Evolutionary conservation across 2,113 vertebrate species (phyloP).

Genomic region (Mesocricetus auratus): DNA sequence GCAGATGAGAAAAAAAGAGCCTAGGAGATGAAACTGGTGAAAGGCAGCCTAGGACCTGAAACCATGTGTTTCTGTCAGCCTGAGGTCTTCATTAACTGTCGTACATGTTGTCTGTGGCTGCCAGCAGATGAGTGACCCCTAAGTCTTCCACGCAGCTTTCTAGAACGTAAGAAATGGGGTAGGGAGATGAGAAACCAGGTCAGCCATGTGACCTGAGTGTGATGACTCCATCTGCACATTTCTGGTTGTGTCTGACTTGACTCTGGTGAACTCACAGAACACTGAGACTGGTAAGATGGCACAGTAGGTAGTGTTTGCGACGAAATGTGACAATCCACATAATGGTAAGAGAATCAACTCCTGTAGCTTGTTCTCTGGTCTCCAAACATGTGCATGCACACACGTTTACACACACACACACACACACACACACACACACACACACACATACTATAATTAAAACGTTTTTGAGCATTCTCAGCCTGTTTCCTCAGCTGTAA

Average conservation of each 20-base stretch:
- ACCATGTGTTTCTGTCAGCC: background rate
- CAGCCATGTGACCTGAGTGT: background rate
- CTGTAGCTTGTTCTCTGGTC: background rate
- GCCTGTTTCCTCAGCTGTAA: background rate
- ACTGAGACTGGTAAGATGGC: background rate
- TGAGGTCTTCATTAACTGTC: background rate
- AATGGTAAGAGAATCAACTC: background rate
- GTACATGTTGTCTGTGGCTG: background rate
- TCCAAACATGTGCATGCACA: background rate
- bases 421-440: background rate
- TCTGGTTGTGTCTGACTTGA: background rate
- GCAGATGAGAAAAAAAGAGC: background rate
- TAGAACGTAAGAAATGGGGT: background rate
- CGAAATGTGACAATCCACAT: background rate
- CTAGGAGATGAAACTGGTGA: background rate
- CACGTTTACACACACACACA: background rate
- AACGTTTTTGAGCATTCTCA: constrained; percentile 19
- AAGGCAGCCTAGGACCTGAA: background rate
- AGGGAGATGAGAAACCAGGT: background rate
- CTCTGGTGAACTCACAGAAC: background rate
- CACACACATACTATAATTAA: background rate
- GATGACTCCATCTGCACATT: background rate
- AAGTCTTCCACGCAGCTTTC: background rate
- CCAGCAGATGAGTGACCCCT: background rate
- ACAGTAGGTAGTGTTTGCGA: background rate